These are phyloP conservation scores for Yponomeuta evonymella DNA, from an alignment of 2,888 invertebrate genomes.

Conservation along the genomic window DNA sequence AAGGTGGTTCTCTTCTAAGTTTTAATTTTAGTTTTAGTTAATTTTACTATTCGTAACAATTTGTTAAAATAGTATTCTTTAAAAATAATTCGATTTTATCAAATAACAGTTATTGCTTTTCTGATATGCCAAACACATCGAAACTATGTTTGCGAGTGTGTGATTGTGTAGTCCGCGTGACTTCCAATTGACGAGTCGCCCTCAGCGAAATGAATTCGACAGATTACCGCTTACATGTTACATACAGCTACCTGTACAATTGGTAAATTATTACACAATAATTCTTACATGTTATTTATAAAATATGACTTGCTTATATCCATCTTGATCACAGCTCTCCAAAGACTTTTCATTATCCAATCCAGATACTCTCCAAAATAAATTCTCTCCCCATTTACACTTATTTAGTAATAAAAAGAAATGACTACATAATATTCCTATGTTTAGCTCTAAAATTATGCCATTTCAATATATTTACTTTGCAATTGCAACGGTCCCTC, in stretches of 20 bases:
- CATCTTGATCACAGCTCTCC: slow-evolving; percentile 75
- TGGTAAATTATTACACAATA: slow-evolving; percentile 63
- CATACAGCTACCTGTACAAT: slow-evolving; percentile 46
- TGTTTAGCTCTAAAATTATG: slow-evolving; percentile 75
- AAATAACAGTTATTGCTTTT: slow-evolving; percentile 74
- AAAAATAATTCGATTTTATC: slow-evolving; percentile 63
- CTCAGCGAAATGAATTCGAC: slow-evolving; percentile 15
- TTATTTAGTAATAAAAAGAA: slow-evolving; percentile 61
- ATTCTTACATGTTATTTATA: slow-evolving; percentile 71
- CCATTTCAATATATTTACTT: slow-evolving; percentile 75
- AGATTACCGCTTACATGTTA: slow-evolving; percentile 31
- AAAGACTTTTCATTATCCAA: slow-evolving; percentile 71
- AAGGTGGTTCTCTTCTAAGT: slow-evolving; percentile 55
- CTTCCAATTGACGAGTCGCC: slow-evolving; percentile 18
- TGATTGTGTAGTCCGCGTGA: slow-evolving; percentile 10
- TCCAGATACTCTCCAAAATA: slow-evolving; percentile 71
- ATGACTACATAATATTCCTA: slow-evolving; percentile 71
- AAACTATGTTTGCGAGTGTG: slow-evolving; percentile 35
- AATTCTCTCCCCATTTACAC: slow-evolving; percentile 73
- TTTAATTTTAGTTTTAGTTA: slow-evolving; percentile 32
- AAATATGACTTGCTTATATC: slow-evolving; percentile 76
- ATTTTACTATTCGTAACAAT: slow-evolving; percentile 71
- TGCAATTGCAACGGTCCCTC: slow-evolving; percentile 77
- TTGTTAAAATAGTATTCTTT: slow-evolving; percentile 66
- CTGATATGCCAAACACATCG: slow-evolving; percentile 64